Evolutionary conservation across 2,113 vertebrate genomes (phyloP).

Genomic region (Rhagologus leucostigma): DNA sequence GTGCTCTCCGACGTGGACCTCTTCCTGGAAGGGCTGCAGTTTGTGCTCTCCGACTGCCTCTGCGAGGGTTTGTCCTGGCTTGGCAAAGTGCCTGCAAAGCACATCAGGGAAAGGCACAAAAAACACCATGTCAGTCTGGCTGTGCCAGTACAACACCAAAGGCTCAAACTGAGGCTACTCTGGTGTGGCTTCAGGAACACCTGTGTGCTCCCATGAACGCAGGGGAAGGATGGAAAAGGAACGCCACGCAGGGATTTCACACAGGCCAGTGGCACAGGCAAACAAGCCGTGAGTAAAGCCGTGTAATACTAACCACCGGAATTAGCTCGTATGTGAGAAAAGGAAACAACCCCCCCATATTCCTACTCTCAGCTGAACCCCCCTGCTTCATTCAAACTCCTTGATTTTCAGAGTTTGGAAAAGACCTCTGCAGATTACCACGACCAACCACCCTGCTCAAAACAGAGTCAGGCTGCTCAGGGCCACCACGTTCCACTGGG

Average conservation of each 20-base stretch:
- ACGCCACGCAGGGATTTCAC: not conserved
- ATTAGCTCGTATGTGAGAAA: not conserved
- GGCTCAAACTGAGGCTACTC: not conserved
- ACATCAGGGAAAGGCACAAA: constrained; percentile 13
- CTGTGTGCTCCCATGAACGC: fast-evolving
- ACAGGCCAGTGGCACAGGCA: fast-evolving
- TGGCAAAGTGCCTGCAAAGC: constrained; percentile 63
- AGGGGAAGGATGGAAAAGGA: not conserved
- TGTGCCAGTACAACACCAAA: not conserved
- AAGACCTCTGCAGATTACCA: not conserved
- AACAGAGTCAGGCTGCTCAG: not conserved
- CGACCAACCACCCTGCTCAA: not conserved
- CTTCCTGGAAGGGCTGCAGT: constrained; percentile 75
- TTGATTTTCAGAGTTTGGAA: not conserved
- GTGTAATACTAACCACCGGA: not conserved
- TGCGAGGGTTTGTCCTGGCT: constrained; percentile 72
- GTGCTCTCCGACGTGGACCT: constrained; percentile 74
- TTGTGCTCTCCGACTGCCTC: constrained; percentile 67
- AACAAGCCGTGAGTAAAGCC: not conserved
- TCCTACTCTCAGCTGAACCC: not conserved
- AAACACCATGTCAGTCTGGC: not conserved
- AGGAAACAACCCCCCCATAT: fast-evolving
- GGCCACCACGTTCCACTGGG: fast-evolving
- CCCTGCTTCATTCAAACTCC: not conserved
- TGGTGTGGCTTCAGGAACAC: not conserved